Conservation (phyloP, 2,888 invertebrate species). For the Cheilosia vulpina region DNA sequence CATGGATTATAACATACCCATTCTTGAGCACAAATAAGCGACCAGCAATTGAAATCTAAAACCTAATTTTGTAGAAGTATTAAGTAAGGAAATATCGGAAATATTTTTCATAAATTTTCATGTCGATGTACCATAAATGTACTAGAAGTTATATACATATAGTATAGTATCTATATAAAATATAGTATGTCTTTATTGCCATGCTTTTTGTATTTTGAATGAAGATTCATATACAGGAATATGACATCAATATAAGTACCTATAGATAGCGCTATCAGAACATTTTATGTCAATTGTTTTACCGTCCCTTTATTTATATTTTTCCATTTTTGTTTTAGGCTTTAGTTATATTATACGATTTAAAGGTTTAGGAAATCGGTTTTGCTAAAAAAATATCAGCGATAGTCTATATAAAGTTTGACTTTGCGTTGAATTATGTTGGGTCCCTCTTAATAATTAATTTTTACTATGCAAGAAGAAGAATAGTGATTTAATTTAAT, state of each 20-base stretch:
- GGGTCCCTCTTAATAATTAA: too few species aligned
- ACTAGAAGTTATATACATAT: neutral
- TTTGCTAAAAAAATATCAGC: too few species aligned
- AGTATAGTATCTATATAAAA: neutral
- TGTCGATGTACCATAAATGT: slow-evolving; percentile 32
- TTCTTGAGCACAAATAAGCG: slow-evolving; percentile 34
- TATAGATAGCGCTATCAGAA: too few species aligned
- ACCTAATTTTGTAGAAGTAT: slow-evolving; percentile 10
- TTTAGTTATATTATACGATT: too few species aligned
- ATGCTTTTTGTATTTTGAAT: slow-evolving; percentile 1
- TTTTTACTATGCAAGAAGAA: too few species aligned
- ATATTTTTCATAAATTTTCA: slow-evolving; percentile 57
- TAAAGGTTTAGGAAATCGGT: too few species aligned
- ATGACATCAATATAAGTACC: neutral
- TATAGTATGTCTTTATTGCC: slow-evolving; percentile 1
- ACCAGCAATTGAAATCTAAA: slow-evolving; percentile 20
- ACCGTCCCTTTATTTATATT: too few species aligned
- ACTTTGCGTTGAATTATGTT: too few species aligned
- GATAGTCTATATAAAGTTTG: too few species aligned
- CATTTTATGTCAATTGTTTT: too few species aligned
- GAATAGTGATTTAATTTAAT: slow-evolving; percentile 4
- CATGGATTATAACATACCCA: slow-evolving; percentile 19
- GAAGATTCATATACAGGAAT: slow-evolving; percentile 4
- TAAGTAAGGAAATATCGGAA: slow-evolving; percentile 19
- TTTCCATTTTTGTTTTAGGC: too few species aligned